These are phyloP conservation scores for Polylopha cassiicola DNA, from an alignment of 2,888 invertebrate species.

Conservation along the genomic window DNA sequence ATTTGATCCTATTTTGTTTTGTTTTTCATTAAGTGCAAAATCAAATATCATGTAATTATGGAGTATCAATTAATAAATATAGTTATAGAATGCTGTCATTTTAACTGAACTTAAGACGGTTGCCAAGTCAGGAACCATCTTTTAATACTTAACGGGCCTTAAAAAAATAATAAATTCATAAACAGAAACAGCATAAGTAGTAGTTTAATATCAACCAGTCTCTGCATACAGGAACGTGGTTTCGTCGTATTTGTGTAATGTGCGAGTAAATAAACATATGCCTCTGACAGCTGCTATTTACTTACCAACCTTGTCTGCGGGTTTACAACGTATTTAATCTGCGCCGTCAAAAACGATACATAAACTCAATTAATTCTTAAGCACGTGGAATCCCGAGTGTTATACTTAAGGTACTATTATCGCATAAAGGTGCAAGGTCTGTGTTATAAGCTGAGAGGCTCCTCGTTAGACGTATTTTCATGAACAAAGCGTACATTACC, in stretches of 20 bases:
- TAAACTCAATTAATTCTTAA: conserved; percentile 13
- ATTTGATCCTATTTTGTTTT: too few relatives aligned
- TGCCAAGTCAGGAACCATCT: too few relatives aligned
- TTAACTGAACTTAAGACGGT: too few relatives aligned
- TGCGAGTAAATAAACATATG: conserved; percentile 6
- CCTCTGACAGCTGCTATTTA: conserved; percentile 26
- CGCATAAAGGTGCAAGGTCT: conserved; percentile 34
- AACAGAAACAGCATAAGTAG: neutral
- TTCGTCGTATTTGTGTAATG: neutral
- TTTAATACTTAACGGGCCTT: neutral
- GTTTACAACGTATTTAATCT: conserved; percentile 19
- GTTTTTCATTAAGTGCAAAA: too few relatives aligned
- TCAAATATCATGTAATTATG: too few relatives aligned
- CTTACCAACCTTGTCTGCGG: conserved; percentile 30
- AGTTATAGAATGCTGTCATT: too few relatives aligned
- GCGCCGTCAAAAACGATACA: conserved; percentile 14
- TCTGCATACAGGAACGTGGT: neutral
- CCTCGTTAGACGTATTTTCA: conserved; percentile 41
- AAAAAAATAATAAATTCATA: neutral
- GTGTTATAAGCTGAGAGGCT: conserved; percentile 27
- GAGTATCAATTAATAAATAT: too few relatives aligned
- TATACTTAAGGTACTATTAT: conserved; percentile 29
- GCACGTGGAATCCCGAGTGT: too few relatives aligned
- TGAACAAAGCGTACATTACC: conserved; percentile 37
- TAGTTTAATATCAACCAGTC: conserved; percentile 1